Base-by-base conservation (phyloP, 2,797 vertebrate species). In the Lagocephalus sceleratus region DNA sequence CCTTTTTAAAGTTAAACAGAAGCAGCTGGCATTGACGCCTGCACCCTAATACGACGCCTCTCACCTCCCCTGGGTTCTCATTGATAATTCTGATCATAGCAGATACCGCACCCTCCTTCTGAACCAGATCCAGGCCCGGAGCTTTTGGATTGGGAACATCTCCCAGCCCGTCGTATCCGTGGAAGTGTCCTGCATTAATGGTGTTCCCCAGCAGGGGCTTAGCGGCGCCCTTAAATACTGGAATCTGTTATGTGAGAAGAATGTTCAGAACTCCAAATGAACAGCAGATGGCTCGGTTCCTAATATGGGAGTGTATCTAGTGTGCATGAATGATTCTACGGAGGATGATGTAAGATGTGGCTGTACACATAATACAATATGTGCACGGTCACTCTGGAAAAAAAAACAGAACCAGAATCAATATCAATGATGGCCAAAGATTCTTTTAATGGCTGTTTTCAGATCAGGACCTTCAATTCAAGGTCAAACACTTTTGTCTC, bases 101-200 rank as follows among this genome's bases (percentile, higher is more conserved):
- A 0, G 81, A 69, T n/a, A 88, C 84, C 0, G 86, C 87, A 0
- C 66, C 63, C 57, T 93, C 89, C 60, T 84, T 39, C 73, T 92
- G 88, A 20, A 89, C 12, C 56, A 83, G 59, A 43, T 91, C 88
- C 63, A 86, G 50, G 21, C 75, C 63, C 0, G 92, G 91, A 35
- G 86, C 79, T 0, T 76, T 7, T 2, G 85, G 71, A 57, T 92
- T 91, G 1, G 89, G 90, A 29, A 72, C 81, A 10, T 94, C 91
- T 22, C 91, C 91, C 14, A 92, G 68, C 11, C 91, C 90, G 43
- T 93, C 90, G 57, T 64, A 6, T 2, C 92, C 90, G 16, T 92
- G 90, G 68, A 90, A 93, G 3, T 62, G 1, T 50, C 68, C 67
- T 0, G 76, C 79, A 25, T 20, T 1, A 0, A 87, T 23, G 14